A percentile compares a stretch with the other conserved stretches of the same genome.
These are phyloP conservation scores for Rhinogobius similis DNA, from an alignment of 2,113 vertebrate species.

Conservation along the genomic window DNA sequence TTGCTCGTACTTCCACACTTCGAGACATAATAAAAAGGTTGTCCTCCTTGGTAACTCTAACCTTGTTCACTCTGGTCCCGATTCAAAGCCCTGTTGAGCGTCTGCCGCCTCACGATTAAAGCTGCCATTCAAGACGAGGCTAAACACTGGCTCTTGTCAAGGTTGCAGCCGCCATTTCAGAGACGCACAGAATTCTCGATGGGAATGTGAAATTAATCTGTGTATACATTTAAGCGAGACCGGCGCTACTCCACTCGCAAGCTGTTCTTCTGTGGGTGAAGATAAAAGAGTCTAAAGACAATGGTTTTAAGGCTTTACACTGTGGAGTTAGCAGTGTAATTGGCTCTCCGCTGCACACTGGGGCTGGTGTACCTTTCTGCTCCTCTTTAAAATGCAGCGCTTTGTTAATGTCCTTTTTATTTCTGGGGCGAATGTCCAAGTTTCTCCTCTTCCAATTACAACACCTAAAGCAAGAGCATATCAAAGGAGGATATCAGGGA, in stretches of 20 bases:
- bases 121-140: conserved; percentile 42
- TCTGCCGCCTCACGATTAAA: conserved; percentile 61
- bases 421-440: conserved; percentile 8
- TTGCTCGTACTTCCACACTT: neutral
- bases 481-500: conserved; percentile 15
- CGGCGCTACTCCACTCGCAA: conserved; percentile 54
- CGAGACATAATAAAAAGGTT: neutral
- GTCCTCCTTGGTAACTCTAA: conserved; percentile 10
- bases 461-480: conserved; percentile 23
- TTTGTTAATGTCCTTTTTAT: conserved; percentile 39
- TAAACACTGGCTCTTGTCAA: conserved; percentile 61
- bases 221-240: conserved; percentile 52
- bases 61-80: conserved; percentile 13
- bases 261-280: conserved; percentile 38
- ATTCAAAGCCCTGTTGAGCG: conserved; percentile 38
- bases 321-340: conserved; percentile 43
- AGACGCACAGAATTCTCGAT: conserved; percentile 57
- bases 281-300: conserved; percentile 66
- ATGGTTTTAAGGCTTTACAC: conserved; percentile 41
- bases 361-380: conserved; percentile 22
- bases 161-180: conserved; percentile 60
- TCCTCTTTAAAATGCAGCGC: conserved; percentile 26
- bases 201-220: conserved; percentile 69
- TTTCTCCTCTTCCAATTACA: conserved; percentile 33
- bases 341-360: conserved; percentile 24